Evolutionary conservation across 2,113 vertebrate genomes (phyloP).

Genomic region (Corapipo altera): DNA sequence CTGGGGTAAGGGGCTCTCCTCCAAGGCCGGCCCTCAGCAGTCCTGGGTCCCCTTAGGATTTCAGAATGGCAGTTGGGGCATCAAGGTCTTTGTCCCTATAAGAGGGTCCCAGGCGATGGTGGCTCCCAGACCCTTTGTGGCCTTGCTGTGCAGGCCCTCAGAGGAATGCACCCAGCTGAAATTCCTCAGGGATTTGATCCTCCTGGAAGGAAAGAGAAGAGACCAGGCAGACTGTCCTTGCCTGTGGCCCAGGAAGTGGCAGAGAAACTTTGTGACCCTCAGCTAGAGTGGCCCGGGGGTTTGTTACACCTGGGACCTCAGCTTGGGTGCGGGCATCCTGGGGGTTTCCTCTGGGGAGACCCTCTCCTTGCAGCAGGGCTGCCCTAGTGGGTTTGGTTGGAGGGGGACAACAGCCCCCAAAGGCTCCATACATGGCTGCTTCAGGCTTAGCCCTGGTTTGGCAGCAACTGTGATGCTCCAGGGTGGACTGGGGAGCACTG

Average conservation of each 20-base stretch:
- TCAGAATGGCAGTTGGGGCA: rapidly evolving
- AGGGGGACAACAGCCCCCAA: neutral
- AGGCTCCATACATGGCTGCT: rapidly evolving
- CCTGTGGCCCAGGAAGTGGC: rapidly evolving
- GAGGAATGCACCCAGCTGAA: neutral
- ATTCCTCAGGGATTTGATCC: constrained; percentile 42
- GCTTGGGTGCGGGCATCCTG: neutral
- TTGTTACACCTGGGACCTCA: neutral
- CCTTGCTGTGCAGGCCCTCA: neutral
- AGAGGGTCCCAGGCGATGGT: neutral
- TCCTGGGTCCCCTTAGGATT: neutral
- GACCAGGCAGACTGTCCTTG: neutral
- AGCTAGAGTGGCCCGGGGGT: neutral
- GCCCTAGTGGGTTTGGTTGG: neutral
- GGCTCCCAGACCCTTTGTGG: neutral
- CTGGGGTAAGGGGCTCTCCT: neutral
- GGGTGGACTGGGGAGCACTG: neutral
- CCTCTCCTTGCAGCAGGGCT: neutral
- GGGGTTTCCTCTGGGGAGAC: neutral
- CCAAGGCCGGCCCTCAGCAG: rapidly evolving
- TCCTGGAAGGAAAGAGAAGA: neutral
- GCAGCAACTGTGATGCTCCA: neutral
- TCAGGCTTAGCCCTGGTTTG: rapidly evolving
- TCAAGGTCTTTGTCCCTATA: neutral
- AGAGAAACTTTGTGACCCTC: neutral